phyloP scores from a whole-genome alignment of 2,113 vertebrate species.

The Fulmarus glacialis region DNA sequence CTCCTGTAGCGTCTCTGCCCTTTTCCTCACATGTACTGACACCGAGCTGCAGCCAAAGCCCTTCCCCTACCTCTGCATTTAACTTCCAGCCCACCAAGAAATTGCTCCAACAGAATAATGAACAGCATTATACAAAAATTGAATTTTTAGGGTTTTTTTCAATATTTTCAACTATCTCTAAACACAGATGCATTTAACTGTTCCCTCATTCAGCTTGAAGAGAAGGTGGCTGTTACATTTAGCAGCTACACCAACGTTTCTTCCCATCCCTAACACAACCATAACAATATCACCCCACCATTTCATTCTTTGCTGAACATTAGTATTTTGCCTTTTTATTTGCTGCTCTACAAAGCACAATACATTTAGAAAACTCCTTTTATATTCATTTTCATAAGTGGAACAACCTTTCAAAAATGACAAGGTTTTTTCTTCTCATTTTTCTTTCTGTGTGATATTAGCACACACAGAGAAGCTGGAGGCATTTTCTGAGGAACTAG shows the following conservation, averaged over 20 bases:
- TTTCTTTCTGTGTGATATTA: background rate
- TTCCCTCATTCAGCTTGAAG: background rate
- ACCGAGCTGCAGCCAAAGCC: background rate
- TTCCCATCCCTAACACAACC: background rate
- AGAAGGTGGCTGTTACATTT: background rate
- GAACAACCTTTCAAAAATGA: background rate
- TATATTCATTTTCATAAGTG: background rate
- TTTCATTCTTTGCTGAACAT: background rate
- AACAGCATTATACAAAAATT: background rate
- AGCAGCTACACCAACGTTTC: background rate
- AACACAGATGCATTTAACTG: background rate
- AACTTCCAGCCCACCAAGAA: background rate
- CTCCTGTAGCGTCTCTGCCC: background rate
- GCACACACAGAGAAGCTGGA: background rate
- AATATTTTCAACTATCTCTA: background rate
- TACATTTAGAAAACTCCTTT: background rate
- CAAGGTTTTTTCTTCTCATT: background rate
- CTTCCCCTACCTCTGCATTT: background rate
- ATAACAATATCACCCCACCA: background rate
- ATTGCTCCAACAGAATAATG: background rate
- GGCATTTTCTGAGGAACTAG: background rate
- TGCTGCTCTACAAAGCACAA: background rate
- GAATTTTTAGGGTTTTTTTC: background rate
- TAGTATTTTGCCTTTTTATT: background rate
- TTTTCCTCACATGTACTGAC: background rate